Conservation (phyloP, 2,888 invertebrate species). For the Mechanitis mazaeus region DNA sequence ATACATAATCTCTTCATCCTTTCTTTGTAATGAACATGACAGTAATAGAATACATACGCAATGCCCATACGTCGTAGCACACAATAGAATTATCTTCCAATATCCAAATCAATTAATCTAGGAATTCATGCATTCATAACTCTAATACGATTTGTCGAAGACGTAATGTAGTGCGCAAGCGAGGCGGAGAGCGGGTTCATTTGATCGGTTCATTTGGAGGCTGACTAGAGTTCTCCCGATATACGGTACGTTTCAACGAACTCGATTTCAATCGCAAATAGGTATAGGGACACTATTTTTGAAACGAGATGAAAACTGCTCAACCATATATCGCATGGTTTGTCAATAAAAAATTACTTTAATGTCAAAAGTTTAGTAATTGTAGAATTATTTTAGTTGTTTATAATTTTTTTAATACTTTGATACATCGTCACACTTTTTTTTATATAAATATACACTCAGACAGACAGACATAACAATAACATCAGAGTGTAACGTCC, state of each 20-base stretch:
- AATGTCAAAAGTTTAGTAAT: background rate
- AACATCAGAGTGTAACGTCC: too few relatives aligned
- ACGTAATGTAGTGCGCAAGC: conserved; percentile 45
- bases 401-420: too few relatives aligned
- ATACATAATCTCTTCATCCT: background rate
- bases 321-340: background rate
- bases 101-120: conserved; percentile 35
- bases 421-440: too few relatives aligned
- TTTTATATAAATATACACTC: too few relatives aligned
- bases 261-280: conserved; percentile 53
- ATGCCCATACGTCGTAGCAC: background rate
- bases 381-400: too few relatives aligned
- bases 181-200: conserved; percentile 48
- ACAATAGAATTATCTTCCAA: conserved; percentile 17
- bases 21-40: too few relatives aligned
- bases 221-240: conserved; percentile 38
- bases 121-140: conserved; percentile 43
- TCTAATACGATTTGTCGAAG: conserved; percentile 45
- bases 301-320: conserved; percentile 4
- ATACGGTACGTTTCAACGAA: conserved; percentile 51
- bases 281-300: conserved; percentile 36
- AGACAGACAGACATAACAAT: too few relatives aligned
- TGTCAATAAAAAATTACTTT: background rate
- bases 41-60: background rate
- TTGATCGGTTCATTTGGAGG: conserved; percentile 51